These are phyloP conservation scores for Rutilus rutilus DNA, from an alignment of 2,113 vertebrate species.

Conservation along the genomic window DNA sequence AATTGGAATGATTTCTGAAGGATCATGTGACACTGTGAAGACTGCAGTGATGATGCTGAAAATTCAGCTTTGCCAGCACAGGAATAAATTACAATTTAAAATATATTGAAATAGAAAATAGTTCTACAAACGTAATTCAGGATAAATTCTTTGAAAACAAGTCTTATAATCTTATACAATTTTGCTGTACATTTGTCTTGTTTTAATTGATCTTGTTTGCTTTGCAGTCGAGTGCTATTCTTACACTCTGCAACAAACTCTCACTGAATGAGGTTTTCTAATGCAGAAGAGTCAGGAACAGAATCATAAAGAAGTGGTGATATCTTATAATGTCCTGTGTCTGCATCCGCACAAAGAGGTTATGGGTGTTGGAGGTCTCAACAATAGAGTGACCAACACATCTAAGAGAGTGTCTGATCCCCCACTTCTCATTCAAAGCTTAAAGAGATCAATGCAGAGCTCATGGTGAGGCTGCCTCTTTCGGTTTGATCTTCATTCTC, in stretches of 20 bases:
- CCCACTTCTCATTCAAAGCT: slow-evolving; percentile 1
- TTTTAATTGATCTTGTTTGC: background rate
- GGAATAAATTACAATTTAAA: too few species aligned
- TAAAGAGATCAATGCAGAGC: slow-evolving; percentile 37
- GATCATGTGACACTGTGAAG: too few species aligned
- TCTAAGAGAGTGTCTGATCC: slow-evolving; percentile 36
- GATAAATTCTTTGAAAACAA: background rate
- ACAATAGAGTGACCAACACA: slow-evolving; percentile 10
- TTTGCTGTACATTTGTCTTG: background rate
- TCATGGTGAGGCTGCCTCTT: slow-evolving; percentile 1
- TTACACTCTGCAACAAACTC: background rate
- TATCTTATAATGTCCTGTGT: background rate
- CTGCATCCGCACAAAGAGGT: background rate
- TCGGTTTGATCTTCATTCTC: slow-evolving; percentile 2
- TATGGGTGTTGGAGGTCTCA: background rate
- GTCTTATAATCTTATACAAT: background rate
- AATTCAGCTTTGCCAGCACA: too few species aligned
- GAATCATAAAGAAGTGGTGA: background rate
- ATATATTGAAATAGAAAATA: too few species aligned
- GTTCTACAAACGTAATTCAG: too few species aligned
- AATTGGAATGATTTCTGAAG: too few species aligned
- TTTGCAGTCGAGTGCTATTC: background rate
- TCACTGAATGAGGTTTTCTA: background rate
- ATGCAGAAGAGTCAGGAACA: background rate
- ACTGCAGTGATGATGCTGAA: too few species aligned